Percentiles rank a stretch among this genome's conserved stretches.
Conservation (phyloP, 2,888 invertebrate species). For the Coenonympha arcania region DNA sequence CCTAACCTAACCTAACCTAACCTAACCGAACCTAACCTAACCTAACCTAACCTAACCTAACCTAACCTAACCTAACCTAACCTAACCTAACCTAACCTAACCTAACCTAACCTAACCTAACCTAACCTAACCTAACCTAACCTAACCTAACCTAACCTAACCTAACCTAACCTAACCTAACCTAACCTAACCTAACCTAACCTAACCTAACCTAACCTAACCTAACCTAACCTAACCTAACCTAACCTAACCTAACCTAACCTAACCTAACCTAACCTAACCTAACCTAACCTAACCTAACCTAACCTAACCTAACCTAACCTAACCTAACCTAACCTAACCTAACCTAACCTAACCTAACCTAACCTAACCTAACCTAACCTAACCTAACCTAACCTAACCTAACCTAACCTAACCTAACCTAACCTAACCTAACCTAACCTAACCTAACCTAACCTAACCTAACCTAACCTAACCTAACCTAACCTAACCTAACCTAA, state of each 20-base stretch:
- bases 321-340: constrained; percentile 14
- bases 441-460: constrained; percentile 12
- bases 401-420: constrained; percentile 11
- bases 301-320: constrained; percentile 15
- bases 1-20: no score
- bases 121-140: no score
- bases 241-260: constrained; percentile 20
- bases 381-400: constrained; percentile 18
- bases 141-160: not conserved
- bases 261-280: constrained; percentile 19
- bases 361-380: constrained; percentile 15
- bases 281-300: constrained; percentile 16
- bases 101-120: no score
- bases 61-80: no score
- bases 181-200: constrained; percentile 11
- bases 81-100: no score
- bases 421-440: constrained; percentile 16
- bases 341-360: constrained; percentile 16
- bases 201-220: constrained; percentile 15
- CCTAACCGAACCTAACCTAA: no score
- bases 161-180: constrained; percentile 9
- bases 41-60: no score
- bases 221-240: constrained; percentile 22
- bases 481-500: constrained; percentile 16
- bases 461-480: constrained; percentile 14